Evolutionary conservation across 2,888 invertebrate genomes (phyloP).

Genomic region (Drosophila maculinotata): DNA sequence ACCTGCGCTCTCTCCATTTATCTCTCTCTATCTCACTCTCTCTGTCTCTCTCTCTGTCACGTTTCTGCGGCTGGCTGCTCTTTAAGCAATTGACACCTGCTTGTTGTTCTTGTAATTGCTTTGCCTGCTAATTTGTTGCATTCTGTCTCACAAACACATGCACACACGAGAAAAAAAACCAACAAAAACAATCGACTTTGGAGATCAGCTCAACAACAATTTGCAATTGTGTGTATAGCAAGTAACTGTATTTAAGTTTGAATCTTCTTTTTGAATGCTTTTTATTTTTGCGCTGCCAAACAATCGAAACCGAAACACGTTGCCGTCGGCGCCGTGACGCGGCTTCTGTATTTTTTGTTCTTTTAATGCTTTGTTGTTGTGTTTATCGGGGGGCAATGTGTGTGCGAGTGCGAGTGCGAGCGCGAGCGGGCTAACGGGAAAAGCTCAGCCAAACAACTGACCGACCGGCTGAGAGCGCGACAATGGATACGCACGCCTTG

Average conservation of each 20-base stretch:
- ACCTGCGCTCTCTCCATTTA: conserved; percentile 24
- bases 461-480: conserved; percentile 42
- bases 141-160: conserved; percentile 18
- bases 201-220: conserved; percentile 19
- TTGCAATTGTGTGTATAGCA: conserved; percentile 18
- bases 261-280: conserved; percentile 14
- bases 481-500: conserved; percentile 47
- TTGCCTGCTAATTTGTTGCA: conserved; percentile 46
- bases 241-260: conserved; percentile 33
- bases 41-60: conserved; percentile 10
- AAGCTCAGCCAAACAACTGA: conserved; percentile 63
- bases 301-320: conserved; percentile 64
- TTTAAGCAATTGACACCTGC: conserved; percentile 44
- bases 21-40: conserved; percentile 3
- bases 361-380: conserved; percentile 37
- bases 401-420: conserved; percentile 38
- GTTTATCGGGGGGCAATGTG: conserved; percentile 37
- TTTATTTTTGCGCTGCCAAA: conserved; percentile 44
- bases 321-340: conserved; percentile 46
- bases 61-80: conserved; percentile 23
- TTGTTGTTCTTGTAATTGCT: conserved; percentile 30
- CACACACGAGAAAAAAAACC: conserved; percentile 11
- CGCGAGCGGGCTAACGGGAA: conserved; percentile 67
- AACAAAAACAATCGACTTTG: conserved; percentile 11
- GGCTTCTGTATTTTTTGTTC: conserved; percentile 19